Evolutionary conservation across 2,888 invertebrate species (phyloP).

Genomic region (Scrobipalpa atriplicella): DNA sequence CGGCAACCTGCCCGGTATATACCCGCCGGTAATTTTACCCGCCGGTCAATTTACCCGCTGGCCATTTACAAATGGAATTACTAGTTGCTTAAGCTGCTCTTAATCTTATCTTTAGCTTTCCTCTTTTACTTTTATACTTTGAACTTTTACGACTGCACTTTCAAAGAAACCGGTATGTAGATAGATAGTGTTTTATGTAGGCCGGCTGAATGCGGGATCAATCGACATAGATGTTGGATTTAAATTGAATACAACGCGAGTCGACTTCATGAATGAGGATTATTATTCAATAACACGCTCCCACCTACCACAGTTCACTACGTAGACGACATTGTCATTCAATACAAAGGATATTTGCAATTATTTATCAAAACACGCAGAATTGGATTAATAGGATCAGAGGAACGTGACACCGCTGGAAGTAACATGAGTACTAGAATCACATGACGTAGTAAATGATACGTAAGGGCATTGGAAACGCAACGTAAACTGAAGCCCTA

Average conservation of each 20-base stretch:
- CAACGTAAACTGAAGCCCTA: constrained; percentile 23
- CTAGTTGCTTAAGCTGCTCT: constrained; percentile 1
- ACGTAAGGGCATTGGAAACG: constrained; percentile 16
- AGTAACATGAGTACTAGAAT: background rate
- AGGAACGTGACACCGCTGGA: constrained; percentile 3
- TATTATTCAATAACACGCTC: constrained; percentile 11
- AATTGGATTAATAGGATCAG: background rate
- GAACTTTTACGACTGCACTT: constrained; percentile 18
- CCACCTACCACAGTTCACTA: background rate
- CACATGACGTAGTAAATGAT: background rate
- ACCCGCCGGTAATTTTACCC: constrained; percentile 55
- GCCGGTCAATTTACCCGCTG: constrained; percentile 49
- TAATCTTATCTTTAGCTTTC: background rate
- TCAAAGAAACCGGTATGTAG: constrained; percentile 12
- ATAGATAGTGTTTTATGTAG: constrained; percentile 16
- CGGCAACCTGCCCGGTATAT: constrained; percentile 57
- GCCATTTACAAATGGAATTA: constrained; percentile 63
- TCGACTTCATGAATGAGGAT: constrained; percentile 16
- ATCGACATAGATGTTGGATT: constrained; percentile 7
- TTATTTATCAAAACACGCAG: background rate
- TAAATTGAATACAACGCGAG: constrained; percentile 19
- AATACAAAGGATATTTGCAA: background rate
- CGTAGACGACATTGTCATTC: background rate
- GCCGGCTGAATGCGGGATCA: constrained; percentile 5
- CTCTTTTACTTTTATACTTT: background rate